Percentiles rank a stretch among this genome's conserved stretches.
These are phyloP conservation scores for sheep (Ovis aries) DNA, from an alignment of 2,113 vertebrate species.

Conservation along the genomic window ARS-UI_Ramb_v3.0 NC_056059.1:101214001-101214500, in stretches of 20 bases:
- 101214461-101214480: background rate
- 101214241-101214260: background rate
- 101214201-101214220: background rate
- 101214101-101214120: conserved; percentile 11
- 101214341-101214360: background rate
- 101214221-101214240: background rate
- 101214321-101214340: background rate
- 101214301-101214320: background rate
- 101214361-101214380: background rate
- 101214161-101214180: background rate
- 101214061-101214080: background rate
- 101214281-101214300: background rate
- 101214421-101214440: background rate
- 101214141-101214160: background rate
- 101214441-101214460: background rate
- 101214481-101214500: background rate
- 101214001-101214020: background rate
- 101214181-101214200: background rate
- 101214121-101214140: background rate
- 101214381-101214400: background rate
- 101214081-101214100: background rate
- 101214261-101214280: background rate
- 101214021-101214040: background rate
- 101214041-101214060: background rate
- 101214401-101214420: background rate